Evolutionary conservation across 2,113 vertebrate species (phyloP).

Genomic region (Carettochelys insculpta): DNA sequence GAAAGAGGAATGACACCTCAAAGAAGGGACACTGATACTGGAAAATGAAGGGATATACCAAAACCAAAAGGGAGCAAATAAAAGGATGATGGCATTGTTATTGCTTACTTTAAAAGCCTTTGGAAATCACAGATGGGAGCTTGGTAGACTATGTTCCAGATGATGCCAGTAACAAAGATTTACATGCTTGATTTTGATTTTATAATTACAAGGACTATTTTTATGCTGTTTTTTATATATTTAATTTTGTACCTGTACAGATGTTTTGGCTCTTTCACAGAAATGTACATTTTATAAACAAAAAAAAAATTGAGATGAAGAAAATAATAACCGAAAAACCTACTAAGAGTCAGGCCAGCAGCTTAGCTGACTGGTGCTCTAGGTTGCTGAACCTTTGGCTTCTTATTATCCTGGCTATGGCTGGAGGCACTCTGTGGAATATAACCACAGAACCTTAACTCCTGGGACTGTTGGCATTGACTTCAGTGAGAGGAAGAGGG

Average conservation of each 20-base stretch:
- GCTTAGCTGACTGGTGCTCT: background rate
- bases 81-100: slow-evolving; percentile 3
- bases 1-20: slow-evolving; percentile 69
- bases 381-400: background rate
- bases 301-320: slow-evolving; percentile 6
- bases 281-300: slow-evolving; percentile 41
- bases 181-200: slow-evolving; percentile 51
- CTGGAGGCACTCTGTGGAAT: background rate
- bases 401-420: background rate
- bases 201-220: slow-evolving; percentile 66
- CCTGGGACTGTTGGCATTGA: background rate
- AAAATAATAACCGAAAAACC: background rate
- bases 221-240: slow-evolving; percentile 73
- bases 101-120: slow-evolving; percentile 42
- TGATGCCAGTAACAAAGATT: slow-evolving; percentile 20
- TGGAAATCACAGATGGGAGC: slow-evolving; percentile 44
- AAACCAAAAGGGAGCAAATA: background rate
- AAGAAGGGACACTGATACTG: background rate
- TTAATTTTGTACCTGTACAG: slow-evolving; percentile 55
- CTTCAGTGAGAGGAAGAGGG: background rate
- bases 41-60: background rate
- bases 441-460: background rate
- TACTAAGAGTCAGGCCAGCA: background rate
- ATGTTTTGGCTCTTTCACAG: slow-evolving; percentile 52
- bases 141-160: slow-evolving; percentile 30